These are phyloP conservation scores for Sphinx pinastri DNA, from an alignment of 2,888 invertebrate species.

Conservation along the genomic window DNA sequence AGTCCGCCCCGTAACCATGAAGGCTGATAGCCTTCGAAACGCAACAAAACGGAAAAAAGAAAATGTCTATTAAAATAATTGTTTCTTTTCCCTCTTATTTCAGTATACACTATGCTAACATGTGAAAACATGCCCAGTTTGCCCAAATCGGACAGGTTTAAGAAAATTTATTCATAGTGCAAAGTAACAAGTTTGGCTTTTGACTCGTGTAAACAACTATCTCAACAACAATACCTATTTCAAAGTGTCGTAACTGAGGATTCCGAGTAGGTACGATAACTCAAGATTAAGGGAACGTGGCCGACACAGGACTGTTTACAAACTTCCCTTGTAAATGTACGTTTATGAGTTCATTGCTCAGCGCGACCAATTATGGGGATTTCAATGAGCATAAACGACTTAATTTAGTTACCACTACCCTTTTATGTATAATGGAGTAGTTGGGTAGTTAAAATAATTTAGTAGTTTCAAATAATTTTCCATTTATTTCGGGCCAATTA, in stretches of 20 bases:
- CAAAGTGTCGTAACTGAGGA: conserved; percentile 34
- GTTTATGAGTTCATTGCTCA: conserved; percentile 4
- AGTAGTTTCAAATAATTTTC: neutral
- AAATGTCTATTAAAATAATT: no score
- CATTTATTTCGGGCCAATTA: no score
- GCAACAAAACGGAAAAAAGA: no score
- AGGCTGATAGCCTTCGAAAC: no score
- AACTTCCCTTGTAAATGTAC: conserved; percentile 50
- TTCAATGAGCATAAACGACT: conserved; percentile 15
- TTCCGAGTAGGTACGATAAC: conserved; percentile 43
- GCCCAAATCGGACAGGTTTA: neutral
- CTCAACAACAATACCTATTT: conserved; percentile 26
- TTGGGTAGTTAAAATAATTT: conserved; percentile 1
- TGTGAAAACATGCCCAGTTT: neutral
- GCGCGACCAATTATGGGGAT: neutral
- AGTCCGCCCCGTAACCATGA: no score
- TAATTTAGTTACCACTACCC: conserved; percentile 4
- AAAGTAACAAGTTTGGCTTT: conserved; percentile 14
- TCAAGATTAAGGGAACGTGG: conserved; percentile 48
- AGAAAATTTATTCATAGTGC: conserved; percentile 8
- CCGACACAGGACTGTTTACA: conserved; percentile 40
- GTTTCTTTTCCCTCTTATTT: no score
- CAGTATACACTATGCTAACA: neutral
- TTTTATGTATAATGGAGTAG: neutral
- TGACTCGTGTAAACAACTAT: conserved; percentile 19